Evolutionary conservation across 2,113 vertebrate genomes (phyloP), one percentile per base, ranked within the genome.

Genomic region (Isichthys henryi): DNA sequence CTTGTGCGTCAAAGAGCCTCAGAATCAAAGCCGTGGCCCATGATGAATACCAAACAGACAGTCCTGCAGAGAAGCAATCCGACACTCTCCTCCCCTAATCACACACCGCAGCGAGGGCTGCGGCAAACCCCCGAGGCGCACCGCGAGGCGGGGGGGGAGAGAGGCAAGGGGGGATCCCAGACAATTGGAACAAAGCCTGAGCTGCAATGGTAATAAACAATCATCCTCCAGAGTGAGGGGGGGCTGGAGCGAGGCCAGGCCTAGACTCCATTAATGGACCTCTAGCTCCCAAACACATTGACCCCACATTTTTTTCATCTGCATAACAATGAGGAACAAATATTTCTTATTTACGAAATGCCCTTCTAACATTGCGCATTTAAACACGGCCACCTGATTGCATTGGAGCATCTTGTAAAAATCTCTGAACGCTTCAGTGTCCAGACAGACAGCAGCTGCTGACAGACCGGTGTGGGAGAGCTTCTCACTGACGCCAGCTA

Each of bases 41-140:
- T 96, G 96, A 96, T 96, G 95, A 96, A 96, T 96, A 96, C 95
- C 95, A 96, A 96, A 96, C 95, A 96, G 95, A 95, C 93, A 94
- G 93, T 94, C 96, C 95, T 95, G 95, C 95, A 94, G 96, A 95
- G 96, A 95, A 95, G 94, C 95, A 95, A 95, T 95, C 95, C 56
- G 50, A 85, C 27, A 66, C 91, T 87, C 88, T 92, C 93, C 93
- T 90, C 39, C 80, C 93, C 95, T 96, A 96, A 96, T 96, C 95
- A 96, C 92, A 94, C 92, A 94, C 74, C 15, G 17, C 74, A 39
- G 35, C 74, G 15, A 80, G n/a, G n/a, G 62, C 74, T 80, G 74
- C 74, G 15, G 74, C 35, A 43, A 80, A 39, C 74, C 35, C 70
- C 74, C 35, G 13, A 43, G 35, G 6, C 17, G 35, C 74, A 80